A percentile compares a stretch with the other conserved stretches of the same genome.
Conservation (phyloP, 2,113 vertebrate genomes). For the Struthidea cinerea region DNA sequence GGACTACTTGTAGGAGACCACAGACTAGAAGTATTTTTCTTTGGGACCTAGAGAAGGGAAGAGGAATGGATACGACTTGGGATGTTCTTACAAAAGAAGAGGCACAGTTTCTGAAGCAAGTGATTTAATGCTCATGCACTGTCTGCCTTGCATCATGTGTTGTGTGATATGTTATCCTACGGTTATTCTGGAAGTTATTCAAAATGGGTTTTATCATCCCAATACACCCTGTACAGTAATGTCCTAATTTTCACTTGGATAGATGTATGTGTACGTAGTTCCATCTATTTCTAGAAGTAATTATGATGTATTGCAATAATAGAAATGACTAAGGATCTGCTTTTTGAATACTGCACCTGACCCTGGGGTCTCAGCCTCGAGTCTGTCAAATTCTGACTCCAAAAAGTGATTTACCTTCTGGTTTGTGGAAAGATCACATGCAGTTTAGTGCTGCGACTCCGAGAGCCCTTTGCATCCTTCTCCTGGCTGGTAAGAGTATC, state of each 20-base stretch:
- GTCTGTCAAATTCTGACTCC: neutral
- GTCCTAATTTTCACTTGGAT: neutral
- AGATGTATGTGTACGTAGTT: neutral
- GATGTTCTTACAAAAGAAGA: neutral
- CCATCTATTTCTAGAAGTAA: neutral
- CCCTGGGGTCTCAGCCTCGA: accelerated
- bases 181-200: neutral
- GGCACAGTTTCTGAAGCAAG: neutral
- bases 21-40: neutral
- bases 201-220: neutral
- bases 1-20: neutral
- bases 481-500: neutral
- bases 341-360: neutral
- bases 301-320: neutral
- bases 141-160: neutral
- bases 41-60: neutral
- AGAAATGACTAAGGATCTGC: neutral
- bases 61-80: neutral
- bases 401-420: neutral
- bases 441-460: neutral
- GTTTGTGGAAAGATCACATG: accelerated
- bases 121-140: neutral
- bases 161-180: neutral
- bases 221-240: neutral
- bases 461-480: neutral